Base-by-base conservation (phyloP, 1,140 invertebrate genomes). In the Drosophila virilis region DNA sequence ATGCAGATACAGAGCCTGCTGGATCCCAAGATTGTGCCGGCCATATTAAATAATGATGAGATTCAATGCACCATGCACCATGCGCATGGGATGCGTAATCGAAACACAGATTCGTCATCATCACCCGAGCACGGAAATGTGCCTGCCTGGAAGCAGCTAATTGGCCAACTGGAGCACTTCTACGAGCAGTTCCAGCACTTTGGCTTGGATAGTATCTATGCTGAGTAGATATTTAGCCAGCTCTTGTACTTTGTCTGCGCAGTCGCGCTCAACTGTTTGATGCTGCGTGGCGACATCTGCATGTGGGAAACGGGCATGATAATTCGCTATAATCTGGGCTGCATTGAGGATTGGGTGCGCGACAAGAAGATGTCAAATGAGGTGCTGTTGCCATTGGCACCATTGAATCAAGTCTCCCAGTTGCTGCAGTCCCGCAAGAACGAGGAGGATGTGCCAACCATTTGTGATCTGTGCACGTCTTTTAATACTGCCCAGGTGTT, bases 301-400 rank as follows among this genome's bases (percentile, higher is more conserved):
- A 97, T 98, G 92, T 99, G 98, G 98, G 96, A 97, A 0, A 99
- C 99, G 91, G 98, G 98, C 3, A 97, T 99, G 95, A 97, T 99
- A 91, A 99, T 99, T 73, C 95, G 98, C 78, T 99, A 96, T 92
- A 99, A 99, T 93, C 93, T 99, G 37, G 98, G 97, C 8, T 97
- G 98, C 90, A 93, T 99, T 46, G 98, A 99, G 92, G 97, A 98
- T 92, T 99, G 98, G 98, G 95, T 96, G 42, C 94, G 97, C 62
- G 97, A 98, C 59, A 95, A 94, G 72, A 93, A 93, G 86, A 94
- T 93, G 80, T 86, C 91, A 0, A 82, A 79, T 46, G 94, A 96
- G 12, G 95, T 96, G 57, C 93, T 94, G 76, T 92, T 95, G 4
- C 95, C 96, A 0, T 92, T 99, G 13, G 95, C 97, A 59, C 98